Evolutionary conservation across 1,140 invertebrate genomes (phyloP).

Genomic region (Cydia strobilella): DNA sequence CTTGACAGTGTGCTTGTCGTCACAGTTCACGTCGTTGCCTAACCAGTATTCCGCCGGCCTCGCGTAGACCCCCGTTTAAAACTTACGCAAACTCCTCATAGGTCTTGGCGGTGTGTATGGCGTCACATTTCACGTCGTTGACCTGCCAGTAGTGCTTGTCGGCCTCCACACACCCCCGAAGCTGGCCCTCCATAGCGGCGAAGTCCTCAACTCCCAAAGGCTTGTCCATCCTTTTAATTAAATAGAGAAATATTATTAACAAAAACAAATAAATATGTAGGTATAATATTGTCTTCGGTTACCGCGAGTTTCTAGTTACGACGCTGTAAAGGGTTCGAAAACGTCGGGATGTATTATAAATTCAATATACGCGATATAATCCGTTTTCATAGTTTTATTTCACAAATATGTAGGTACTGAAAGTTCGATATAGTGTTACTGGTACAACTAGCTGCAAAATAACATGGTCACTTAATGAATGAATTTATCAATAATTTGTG

Average conservation of each 20-base stretch:
- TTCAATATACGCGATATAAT: too few species aligned
- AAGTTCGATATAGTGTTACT: too few species aligned
- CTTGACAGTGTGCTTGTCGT: slow-evolving; percentile 72
- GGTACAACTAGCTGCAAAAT: too few species aligned
- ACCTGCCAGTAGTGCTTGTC: slow-evolving; percentile 66
- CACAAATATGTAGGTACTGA: too few species aligned
- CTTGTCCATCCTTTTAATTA: slow-evolving; percentile 53
- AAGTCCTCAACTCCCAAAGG: slow-evolving; percentile 63
- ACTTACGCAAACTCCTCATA: slow-evolving; percentile 79
- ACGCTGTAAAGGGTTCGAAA: too few species aligned
- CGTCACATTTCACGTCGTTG: slow-evolving; percentile 76
- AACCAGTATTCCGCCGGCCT: slow-evolving; percentile 65
- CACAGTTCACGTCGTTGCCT: slow-evolving; percentile 75
- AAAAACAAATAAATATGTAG: not conserved
- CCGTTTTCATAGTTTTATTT: too few species aligned
- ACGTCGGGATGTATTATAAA: too few species aligned
- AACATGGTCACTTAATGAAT: too few species aligned
- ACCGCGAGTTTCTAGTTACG: too few species aligned
- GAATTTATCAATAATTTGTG: too few species aligned
- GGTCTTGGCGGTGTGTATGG: slow-evolving; percentile 71
- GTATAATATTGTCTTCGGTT: too few species aligned
- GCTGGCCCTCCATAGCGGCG: slow-evolving; percentile 61
- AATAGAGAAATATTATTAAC: not conserved
- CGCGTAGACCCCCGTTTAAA: slow-evolving; percentile 34
- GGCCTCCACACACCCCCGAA: slow-evolving; percentile 60